These are phyloP conservation scores for Nasonia longicornis DNA, from an alignment of 1,140 invertebrate species.

Conservation along the genomic window DNA sequence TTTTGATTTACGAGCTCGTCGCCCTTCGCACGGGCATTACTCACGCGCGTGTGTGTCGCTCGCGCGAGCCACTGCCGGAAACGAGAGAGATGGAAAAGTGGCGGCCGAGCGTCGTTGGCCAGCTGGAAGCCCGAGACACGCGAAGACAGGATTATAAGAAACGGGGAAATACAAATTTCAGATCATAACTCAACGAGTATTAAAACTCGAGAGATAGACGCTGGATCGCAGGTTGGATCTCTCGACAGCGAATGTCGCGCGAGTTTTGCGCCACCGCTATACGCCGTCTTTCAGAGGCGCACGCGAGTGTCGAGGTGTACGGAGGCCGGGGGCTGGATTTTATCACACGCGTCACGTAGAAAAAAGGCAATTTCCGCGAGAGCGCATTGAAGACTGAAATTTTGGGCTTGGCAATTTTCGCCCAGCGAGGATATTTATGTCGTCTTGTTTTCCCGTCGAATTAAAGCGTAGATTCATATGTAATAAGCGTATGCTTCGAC, in stretches of 20 bases:
- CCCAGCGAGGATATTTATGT: not conserved
- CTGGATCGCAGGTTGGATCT: not conserved
- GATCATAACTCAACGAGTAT: constrained; percentile 9
- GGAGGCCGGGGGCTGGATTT: not conserved
- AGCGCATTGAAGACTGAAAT: constrained; percentile 7
- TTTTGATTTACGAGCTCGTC: constrained; percentile 32
- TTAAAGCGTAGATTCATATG: not conserved
- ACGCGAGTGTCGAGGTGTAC: not conserved
- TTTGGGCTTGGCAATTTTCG: not conserved
- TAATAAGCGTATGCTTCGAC: no score
- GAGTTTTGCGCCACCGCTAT: not conserved
- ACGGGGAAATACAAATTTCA: constrained; percentile 19
- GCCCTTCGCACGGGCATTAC: not conserved
- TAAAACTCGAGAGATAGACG: not conserved
- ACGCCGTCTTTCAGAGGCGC: not conserved
- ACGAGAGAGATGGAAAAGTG: constrained; percentile 8
- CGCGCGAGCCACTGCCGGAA: not conserved
- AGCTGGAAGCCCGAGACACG: not conserved
- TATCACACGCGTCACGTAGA: constrained; percentile 18
- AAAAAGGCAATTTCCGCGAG: constrained; percentile 17
- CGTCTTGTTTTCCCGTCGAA: not conserved
- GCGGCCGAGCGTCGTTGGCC: not conserved
- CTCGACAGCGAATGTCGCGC: not conserved
- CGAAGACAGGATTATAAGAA: not conserved
- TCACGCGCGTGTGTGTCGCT: not conserved